phyloP scores from a whole-genome alignment of 2,113 vertebrate genomes.

The Phocoena phocoena region DNA sequence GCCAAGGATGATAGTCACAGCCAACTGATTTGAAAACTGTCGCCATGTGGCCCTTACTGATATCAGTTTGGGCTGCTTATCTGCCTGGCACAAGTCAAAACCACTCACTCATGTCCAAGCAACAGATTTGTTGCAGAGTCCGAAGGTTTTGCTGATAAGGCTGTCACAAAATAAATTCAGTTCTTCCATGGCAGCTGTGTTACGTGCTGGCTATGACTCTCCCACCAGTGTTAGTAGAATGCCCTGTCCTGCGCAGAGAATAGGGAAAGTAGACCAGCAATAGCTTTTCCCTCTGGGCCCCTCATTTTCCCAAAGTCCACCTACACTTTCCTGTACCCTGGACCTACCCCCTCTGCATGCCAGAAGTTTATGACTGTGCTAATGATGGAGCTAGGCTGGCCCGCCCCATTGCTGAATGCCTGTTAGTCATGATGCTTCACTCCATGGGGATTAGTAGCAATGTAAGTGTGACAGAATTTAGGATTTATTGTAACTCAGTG shows the following conservation, averaged over 20 bases:
- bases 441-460: neutral
- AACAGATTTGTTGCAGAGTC: constrained; percentile 20
- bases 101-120: constrained; percentile 1
- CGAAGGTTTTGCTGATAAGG: constrained; percentile 15
- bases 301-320: neutral
- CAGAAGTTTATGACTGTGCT: neutral
- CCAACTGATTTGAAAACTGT: neutral
- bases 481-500: constrained; percentile 7
- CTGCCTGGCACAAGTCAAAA: constrained; percentile 22
- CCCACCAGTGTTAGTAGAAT: neutral
- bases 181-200: neutral
- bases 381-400: neutral
- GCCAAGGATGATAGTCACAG: neutral
- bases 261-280: neutral
- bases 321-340: neutral
- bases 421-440: neutral
- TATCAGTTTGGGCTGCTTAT: constrained; percentile 28
- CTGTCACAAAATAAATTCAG: neutral
- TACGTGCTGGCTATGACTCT: neutral
- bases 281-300: neutral
- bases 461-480: neutral
- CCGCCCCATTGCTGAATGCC: neutral
- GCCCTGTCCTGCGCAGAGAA: neutral
- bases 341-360: neutral
- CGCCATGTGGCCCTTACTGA: neutral